These are phyloP conservation scores for Scrobipalpa atriplicella DNA, from an alignment of 2,888 invertebrate genomes.

Conservation along the genomic window DNA sequence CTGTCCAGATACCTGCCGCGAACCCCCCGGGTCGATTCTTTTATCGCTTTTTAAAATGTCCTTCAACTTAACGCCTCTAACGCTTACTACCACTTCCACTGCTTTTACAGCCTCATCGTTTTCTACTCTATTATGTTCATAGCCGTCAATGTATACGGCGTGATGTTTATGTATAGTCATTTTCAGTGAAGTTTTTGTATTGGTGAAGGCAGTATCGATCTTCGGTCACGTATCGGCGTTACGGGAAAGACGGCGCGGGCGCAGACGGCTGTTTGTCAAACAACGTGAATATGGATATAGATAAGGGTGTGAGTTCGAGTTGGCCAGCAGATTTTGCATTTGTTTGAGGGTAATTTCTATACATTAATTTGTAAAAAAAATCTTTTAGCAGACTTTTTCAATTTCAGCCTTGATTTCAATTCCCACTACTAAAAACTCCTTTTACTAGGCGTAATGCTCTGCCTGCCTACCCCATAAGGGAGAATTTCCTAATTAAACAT, in stretches of 20 bases:
- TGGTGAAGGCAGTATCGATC: constrained; percentile 47
- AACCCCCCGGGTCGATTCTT: constrained; percentile 35
- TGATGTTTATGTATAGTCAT: neutral
- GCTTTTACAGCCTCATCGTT: neutral
- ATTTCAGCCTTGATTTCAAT: too few species aligned
- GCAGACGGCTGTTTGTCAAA: constrained; percentile 29
- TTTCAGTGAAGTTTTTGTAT: neutral
- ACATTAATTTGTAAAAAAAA: neutral
- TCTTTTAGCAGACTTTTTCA: too few species aligned
- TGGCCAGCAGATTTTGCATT: constrained; percentile 3
- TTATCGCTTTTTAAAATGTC: constrained; percentile 26
- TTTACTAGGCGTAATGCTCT: neutral
- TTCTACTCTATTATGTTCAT: neutral
- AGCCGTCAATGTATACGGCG: constrained; percentile 5
- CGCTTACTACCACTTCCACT: neutral
- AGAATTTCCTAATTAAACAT: too few species aligned
- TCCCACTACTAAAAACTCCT: neutral
- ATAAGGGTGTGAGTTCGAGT: constrained; percentile 11
- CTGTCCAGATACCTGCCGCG: constrained; percentile 37
- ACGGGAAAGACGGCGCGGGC: constrained; percentile 47
- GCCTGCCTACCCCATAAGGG: too few species aligned
- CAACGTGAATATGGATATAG: constrained; percentile 23
- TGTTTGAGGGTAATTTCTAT: neutral
- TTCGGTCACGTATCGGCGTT: constrained; percentile 50
- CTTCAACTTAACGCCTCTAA: neutral